phyloP scores from a whole-genome alignment of 2,797 vertebrate genomes.

The Sebastes iracundus region DNA sequence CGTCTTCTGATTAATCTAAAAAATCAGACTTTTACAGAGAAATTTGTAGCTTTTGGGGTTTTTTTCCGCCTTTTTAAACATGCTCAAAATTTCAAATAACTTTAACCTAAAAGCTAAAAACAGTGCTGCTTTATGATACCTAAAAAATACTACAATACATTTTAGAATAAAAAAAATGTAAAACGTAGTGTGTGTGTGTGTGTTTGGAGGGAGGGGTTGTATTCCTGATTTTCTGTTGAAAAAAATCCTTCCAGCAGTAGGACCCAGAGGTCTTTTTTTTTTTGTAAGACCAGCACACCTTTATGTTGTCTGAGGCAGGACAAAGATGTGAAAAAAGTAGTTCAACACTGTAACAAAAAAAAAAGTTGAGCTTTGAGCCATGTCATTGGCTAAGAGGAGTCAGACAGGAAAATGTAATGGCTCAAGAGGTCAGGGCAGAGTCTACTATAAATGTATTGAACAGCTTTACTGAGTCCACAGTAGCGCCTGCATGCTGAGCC shows the following conservation, averaged over 20 bases:
- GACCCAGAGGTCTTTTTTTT: constrained; percentile 74
- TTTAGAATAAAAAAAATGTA: no score
- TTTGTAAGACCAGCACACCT: constrained; percentile 68
- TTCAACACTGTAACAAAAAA: constrained; percentile 65
- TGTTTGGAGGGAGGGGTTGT: constrained; percentile 12
- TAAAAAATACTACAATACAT: no score
- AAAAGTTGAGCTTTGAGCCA: constrained; percentile 58
- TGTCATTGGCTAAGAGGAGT: constrained; percentile 76
- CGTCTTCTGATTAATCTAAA: no score
- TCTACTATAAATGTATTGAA: constrained; percentile 73
- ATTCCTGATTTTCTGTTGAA: constrained; percentile 13
- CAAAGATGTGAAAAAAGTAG: constrained; percentile 66
- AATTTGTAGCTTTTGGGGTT: no score
- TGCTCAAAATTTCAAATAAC: no score
- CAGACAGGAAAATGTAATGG: constrained; percentile 78
- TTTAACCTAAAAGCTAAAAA: no score
- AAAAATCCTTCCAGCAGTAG: constrained; percentile 72
- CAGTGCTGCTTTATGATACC: no score
- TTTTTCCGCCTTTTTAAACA: no score
- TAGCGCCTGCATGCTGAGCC: neutral
- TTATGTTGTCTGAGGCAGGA: constrained; percentile 66
- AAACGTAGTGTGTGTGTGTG: constrained; percentile 24
- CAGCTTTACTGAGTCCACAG: constrained; percentile 27
- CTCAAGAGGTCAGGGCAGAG: constrained; percentile 66
- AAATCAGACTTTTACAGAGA: no score